phyloP scores from a whole-genome alignment of 2,888 invertebrate species.

The Epinotia brunnichana region DNA sequence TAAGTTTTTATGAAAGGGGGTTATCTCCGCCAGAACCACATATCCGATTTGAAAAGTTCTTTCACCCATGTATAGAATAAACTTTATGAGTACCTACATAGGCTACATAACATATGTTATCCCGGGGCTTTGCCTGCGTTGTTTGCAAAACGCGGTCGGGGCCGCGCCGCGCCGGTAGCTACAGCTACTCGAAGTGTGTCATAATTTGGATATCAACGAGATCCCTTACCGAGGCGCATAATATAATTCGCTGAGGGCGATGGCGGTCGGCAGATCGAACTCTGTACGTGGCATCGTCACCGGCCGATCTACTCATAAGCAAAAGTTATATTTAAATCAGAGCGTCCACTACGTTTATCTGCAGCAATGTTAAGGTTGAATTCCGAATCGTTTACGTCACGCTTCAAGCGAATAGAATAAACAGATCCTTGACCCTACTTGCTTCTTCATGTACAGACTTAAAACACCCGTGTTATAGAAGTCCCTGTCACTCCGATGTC shows the following conservation, averaged over 20 bases:
- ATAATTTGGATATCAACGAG: not conserved
- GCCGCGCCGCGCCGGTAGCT: no score
- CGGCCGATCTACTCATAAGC: conserved; percentile 51
- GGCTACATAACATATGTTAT: no score
- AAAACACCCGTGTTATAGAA: not conserved
- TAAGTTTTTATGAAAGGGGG: no score
- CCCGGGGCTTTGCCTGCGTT: no score
- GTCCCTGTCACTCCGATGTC: no score
- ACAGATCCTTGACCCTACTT: conserved; percentile 44
- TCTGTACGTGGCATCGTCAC: conserved; percentile 46
- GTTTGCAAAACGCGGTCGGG: no score
- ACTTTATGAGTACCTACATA: no score
- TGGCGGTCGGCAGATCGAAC: conserved; percentile 31
- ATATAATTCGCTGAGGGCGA: conserved; percentile 10
- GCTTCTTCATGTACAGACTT: conserved; percentile 13
- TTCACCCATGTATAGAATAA: no score
- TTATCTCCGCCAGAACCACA: no score
- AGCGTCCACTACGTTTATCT: conserved; percentile 68
- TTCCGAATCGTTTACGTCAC: conserved; percentile 76
- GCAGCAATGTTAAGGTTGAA: conserved; percentile 81
- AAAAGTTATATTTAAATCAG: conserved; percentile 78
- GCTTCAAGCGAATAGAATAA: conserved; percentile 47
- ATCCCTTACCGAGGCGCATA: not conserved
- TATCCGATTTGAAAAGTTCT: no score
- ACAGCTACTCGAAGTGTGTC: no score